Evolutionary conservation across 1,140 invertebrate species (phyloP).

Genomic region (Epicauta chinensis): DNA sequence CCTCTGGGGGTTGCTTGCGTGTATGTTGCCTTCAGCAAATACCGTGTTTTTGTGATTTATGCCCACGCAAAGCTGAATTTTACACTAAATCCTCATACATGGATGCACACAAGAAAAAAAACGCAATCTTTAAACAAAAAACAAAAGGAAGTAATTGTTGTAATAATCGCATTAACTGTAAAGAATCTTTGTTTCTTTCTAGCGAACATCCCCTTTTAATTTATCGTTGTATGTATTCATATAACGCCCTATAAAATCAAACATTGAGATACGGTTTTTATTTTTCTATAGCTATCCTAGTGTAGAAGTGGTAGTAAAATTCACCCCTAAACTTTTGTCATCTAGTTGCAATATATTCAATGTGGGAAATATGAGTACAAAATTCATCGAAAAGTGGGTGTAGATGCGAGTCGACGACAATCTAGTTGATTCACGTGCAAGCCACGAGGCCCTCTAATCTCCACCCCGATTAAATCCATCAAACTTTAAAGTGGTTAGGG

Average conservation of each 20-base stretch:
- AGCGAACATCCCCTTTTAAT: no score
- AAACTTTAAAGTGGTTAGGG: conserved; percentile 1
- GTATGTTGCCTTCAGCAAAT: neutral
- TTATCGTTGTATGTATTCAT: neutral
- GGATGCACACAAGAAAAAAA: no score
- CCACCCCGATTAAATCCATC: neutral
- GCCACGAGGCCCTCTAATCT: neutral
- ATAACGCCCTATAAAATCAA: conserved; percentile 15
- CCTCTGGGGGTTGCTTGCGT: neutral
- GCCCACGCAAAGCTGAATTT: no score
- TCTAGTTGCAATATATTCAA: neutral
- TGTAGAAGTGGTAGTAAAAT: no score
- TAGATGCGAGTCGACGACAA: neutral
- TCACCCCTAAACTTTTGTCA: no score
- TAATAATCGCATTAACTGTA: no score
- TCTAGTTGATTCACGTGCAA: conserved; percentile 7
- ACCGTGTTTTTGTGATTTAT: no score
- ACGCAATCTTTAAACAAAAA: no score
- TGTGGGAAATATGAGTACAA: conserved; percentile 13
- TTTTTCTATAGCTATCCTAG: no score
- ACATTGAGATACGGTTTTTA: neutral
- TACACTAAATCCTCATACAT: no score
- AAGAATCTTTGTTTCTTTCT: no score
- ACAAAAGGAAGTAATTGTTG: no score
- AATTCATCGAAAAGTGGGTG: conserved; percentile 4